A percentile compares a stretch with the other conserved stretches of the same genome.
Conservation (phyloP, 2,113 vertebrate species). For the Eulacestoma nigropectus region DNA sequence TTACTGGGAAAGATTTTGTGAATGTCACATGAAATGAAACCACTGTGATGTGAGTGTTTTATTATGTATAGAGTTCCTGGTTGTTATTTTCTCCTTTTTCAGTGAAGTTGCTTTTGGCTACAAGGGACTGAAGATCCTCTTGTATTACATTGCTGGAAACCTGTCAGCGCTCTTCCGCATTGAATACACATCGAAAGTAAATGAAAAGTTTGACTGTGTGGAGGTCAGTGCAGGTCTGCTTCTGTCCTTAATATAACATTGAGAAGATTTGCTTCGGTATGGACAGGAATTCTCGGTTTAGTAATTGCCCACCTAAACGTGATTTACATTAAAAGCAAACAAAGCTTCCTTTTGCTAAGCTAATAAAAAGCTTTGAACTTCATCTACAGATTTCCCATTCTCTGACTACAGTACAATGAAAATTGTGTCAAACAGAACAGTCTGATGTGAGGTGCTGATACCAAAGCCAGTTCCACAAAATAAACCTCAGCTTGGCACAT, state of each 20-base stretch:
- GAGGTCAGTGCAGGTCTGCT: slow-evolving; percentile 79
- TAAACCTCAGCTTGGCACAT: neutral
- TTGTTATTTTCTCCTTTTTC: slow-evolving; percentile 22
- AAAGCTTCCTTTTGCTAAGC: neutral
- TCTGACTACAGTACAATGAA: neutral
- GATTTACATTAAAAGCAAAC: neutral
- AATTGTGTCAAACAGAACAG: neutral
- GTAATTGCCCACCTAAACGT: neutral
- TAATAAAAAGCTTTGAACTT: neutral
- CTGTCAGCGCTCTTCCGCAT: slow-evolving; percentile 92
- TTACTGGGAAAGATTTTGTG: neutral
- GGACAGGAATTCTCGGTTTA: neutral
- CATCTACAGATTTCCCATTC: neutral
- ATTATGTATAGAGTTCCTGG: neutral
- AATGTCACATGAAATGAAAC: neutral
- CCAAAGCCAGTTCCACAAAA: neutral
- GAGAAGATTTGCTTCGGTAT: neutral
- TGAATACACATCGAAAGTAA: slow-evolving; percentile 89
- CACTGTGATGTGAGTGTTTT: neutral
- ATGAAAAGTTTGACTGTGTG: slow-evolving; percentile 90
- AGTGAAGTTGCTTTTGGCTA: slow-evolving; percentile 98
- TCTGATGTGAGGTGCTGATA: neutral
- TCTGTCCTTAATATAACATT: neutral
- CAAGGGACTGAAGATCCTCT: slow-evolving; percentile 93
- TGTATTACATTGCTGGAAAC: slow-evolving; percentile 93